A percentile compares a stretch with the other conserved stretches of the same genome.
These are phyloP conservation scores for Battus philenor DNA, from an alignment of 1,140 invertebrate species.

Conservation along the genomic window DNA sequence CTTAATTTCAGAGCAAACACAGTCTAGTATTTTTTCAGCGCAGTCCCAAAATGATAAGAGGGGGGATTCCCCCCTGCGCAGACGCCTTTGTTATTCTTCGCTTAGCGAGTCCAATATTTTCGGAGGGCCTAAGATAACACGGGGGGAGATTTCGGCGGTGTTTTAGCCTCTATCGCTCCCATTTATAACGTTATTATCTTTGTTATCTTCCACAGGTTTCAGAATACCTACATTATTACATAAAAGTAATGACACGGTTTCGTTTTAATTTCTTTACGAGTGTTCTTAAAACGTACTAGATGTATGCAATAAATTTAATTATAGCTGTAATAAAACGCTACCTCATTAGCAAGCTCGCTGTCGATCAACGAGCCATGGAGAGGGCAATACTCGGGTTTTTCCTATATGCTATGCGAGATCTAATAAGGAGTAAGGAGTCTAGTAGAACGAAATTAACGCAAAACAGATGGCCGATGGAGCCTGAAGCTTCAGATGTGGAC, in stretches of 20 bases:
- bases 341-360: too few relatives aligned
- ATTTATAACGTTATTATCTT: conserved; percentile 47
- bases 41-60: conserved; percentile 11
- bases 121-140: conserved; percentile 53
- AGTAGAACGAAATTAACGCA: too few relatives aligned
- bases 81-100: conserved; percentile 53
- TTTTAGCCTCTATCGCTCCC: conserved; percentile 38
- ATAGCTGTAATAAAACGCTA: too few relatives aligned
- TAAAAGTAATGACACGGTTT: not conserved
- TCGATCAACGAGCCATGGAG: too few relatives aligned
- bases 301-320: too few relatives aligned
- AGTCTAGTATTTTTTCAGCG: conserved; percentile 14
- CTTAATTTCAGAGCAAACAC: conserved; percentile 7
- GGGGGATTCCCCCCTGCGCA: conserved; percentile 20
- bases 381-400: too few relatives aligned
- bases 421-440: too few relatives aligned
- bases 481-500: too few relatives aligned
- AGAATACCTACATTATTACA: conserved; percentile 14
- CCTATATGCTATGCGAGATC: too few relatives aligned
- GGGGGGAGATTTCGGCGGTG: conserved; percentile 34
- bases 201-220: conserved; percentile 29
- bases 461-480: too few relatives aligned
- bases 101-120: conserved; percentile 55
- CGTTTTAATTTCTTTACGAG: too few relatives aligned
- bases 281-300: too few relatives aligned